A percentile compares a stretch with the other conserved stretches of the same genome.
Evolutionary conservation across 2,888 invertebrate genomes (phyloP).

Genomic region (Tenthredo livida): DNA sequence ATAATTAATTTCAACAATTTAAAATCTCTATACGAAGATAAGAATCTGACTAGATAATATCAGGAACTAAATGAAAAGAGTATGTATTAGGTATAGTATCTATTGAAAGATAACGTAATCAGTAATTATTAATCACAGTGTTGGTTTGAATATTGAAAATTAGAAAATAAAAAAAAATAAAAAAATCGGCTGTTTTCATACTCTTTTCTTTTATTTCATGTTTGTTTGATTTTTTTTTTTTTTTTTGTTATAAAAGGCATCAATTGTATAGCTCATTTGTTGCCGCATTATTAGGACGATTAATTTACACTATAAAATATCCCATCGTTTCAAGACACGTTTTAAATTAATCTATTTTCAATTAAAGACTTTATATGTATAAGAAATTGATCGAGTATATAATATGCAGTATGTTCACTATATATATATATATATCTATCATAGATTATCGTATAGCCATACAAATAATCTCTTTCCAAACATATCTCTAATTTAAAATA

Average conservation of each 20-base stretch:
- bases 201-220: slow-evolving; percentile 28
- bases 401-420: no score
- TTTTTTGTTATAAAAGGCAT: background rate
- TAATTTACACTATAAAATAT: background rate
- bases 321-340: background rate
- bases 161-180: background rate
- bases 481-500: background rate
- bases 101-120: background rate
- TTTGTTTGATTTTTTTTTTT: background rate
- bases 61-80: slow-evolving; percentile 34
- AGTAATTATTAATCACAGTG: background rate
- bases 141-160: background rate
- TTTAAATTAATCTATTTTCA: background rate
- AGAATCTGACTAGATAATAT: slow-evolving; percentile 44
- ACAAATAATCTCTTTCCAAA: background rate
- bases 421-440: background rate
- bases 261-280: slow-evolving; percentile 39
- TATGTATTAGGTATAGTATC: background rate
- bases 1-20: slow-evolving; percentile 4
- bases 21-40: slow-evolving; percentile 7
- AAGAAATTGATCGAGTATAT: background rate
- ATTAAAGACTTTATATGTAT: background rate
- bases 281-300: background rate
- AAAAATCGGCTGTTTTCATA: background rate
- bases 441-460: background rate